phyloP scores from a whole-genome alignment of 2,888 invertebrate genomes.

The Trisateles emortualis region DNA sequence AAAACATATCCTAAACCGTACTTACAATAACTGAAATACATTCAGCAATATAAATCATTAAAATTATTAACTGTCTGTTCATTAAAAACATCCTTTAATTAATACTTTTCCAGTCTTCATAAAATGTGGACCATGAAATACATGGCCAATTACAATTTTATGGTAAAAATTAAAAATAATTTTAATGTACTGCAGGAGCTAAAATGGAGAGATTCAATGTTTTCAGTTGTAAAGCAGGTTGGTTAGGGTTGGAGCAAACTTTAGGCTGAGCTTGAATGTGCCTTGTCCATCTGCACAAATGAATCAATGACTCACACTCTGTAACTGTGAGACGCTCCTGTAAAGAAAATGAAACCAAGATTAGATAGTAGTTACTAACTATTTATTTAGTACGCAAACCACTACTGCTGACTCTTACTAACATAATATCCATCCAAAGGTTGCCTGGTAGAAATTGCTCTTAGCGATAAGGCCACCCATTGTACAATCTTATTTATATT shows the following conservation, averaged over 20 bases:
- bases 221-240: conserved; percentile 65
- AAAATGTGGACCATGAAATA: conserved; percentile 6
- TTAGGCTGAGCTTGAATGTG: conserved; percentile 90
- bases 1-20: conserved; percentile 14
- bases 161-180: conserved; percentile 8
- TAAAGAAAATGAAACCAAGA: conserved; percentile 54
- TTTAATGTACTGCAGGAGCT: conserved; percentile 74
- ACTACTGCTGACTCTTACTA: too few species aligned
- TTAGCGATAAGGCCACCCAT: too few species aligned
- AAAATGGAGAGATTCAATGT: conserved; percentile 67
- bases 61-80: conserved; percentile 5
- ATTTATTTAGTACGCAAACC: too few species aligned
- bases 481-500: too few species aligned
- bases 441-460: too few species aligned
- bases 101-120: conserved; percentile 42
- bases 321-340: conserved; percentile 88
- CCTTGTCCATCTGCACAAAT: conserved; percentile 92
- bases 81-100: neutral
- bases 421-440: too few species aligned
- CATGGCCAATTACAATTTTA: neutral
- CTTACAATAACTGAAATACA: conserved; percentile 35
- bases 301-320: conserved; percentile 90
- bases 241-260: conserved; percentile 74
- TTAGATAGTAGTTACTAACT: too few species aligned
- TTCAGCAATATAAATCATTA: conserved; percentile 29